Percentiles rank a stretch among this genome's conserved stretches.
These are phyloP conservation scores for Cryptoprocta ferox DNA, from an alignment of 2,797 vertebrate species.

Conservation along the genomic window DNA sequence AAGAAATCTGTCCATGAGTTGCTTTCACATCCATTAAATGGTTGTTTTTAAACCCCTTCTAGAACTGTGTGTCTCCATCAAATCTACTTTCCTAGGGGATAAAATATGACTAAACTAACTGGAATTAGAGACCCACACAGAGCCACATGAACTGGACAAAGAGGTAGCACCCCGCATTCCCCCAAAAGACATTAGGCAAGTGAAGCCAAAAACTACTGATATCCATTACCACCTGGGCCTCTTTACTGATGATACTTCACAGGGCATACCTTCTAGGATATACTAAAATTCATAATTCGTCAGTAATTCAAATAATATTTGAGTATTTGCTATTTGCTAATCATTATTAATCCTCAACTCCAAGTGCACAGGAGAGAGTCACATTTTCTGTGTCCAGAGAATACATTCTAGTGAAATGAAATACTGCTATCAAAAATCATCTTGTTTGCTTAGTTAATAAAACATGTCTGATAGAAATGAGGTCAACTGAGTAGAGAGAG, in stretches of 20 bases:
- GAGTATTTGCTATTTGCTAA: background rate
- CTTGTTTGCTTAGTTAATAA: background rate
- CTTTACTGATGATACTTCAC: background rate
- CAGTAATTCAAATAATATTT: background rate
- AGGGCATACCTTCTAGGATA: background rate
- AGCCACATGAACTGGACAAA: background rate
- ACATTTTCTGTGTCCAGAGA: background rate
- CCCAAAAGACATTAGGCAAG: background rate
- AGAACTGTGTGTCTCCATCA: background rate
- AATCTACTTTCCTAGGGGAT: background rate
- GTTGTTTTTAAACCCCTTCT: background rate
- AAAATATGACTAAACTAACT: background rate
- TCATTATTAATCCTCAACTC: background rate
- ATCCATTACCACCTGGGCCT: background rate
- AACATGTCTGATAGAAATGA: background rate
- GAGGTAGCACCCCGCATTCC: fast-evolving
- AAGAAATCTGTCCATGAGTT: background rate
- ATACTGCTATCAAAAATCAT: background rate
- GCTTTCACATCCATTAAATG: background rate
- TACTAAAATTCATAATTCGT: background rate
- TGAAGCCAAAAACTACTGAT: background rate
- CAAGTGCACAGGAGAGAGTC: background rate
- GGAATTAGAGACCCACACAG: too few relatives aligned
- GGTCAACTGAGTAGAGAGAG: background rate
- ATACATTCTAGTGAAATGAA: background rate